These are phyloP conservation scores for Danio jaintianensis DNA, from an alignment of 2,797 vertebrate species.

Conservation along the genomic window DNA sequence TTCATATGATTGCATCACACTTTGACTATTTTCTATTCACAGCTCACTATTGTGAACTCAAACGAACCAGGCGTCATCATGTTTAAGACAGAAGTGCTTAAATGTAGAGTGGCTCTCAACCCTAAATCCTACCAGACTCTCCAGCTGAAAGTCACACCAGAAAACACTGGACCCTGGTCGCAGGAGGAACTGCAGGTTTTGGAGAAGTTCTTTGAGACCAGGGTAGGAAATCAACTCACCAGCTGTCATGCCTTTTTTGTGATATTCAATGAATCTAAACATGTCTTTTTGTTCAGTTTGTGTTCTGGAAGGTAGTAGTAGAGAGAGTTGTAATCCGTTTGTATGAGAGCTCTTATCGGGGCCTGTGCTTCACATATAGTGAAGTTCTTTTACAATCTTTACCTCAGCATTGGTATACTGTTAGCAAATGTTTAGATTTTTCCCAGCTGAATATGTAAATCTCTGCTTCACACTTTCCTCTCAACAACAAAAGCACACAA, in stretches of 20 bases:
- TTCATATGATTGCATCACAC: background rate
- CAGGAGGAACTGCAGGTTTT: constrained; percentile 97
- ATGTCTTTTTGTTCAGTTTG: background rate
- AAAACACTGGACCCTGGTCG: constrained; percentile 96
- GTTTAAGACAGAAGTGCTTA: constrained; percentile 98
- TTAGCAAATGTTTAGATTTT: no score
- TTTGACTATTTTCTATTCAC: background rate
- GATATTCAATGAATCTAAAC: no score
- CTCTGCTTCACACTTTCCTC: no score
- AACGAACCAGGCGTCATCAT: constrained; percentile 98
- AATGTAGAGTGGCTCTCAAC: constrained; percentile 97
- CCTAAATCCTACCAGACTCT: constrained; percentile 98
- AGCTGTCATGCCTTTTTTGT: no score
- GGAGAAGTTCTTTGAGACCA: constrained; percentile 98
- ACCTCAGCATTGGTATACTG: no score
- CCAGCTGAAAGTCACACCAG: constrained; percentile 98
- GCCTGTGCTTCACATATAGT: no score
- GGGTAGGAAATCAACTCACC: constrained; percentile 74
- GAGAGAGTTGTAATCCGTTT: background rate
- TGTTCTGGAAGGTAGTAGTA: background rate
- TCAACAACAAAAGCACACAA: no score
- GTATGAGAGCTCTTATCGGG: background rate
- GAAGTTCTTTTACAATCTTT: no score
- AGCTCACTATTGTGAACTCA: constrained; percentile 97
- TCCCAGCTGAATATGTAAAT: no score